A percentile compares a stretch with the other conserved stretches of the same genome.
These are phyloP conservation scores for Rhabdornis inornatus DNA, from an alignment of 2,113 vertebrate genomes.

Conservation along the genomic window DNA sequence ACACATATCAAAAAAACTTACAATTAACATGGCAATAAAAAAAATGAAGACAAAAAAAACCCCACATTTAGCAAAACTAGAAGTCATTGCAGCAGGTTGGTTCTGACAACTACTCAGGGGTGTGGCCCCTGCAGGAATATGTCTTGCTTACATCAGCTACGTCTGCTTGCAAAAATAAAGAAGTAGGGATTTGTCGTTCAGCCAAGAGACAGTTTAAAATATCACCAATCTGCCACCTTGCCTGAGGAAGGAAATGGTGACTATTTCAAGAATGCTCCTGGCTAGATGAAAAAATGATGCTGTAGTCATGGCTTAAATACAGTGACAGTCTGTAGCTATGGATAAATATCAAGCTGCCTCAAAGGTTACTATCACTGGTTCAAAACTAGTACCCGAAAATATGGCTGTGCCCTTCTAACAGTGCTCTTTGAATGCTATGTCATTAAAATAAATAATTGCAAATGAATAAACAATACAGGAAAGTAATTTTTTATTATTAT, in stretches of 20 bases:
- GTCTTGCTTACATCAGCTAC: background rate
- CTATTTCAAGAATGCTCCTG: slow-evolving; percentile 10
- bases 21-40: background rate
- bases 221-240: slow-evolving; percentile 19
- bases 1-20: background rate
- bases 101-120: background rate
- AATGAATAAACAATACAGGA: background rate
- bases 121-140: background rate
- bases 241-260: slow-evolving; percentile 23
- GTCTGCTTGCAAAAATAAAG: background rate
- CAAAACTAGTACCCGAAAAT: background rate
- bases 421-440: background rate
- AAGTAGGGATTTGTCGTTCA: background rate
- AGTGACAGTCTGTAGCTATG: background rate
- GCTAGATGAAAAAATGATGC: background rate
- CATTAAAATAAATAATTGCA: background rate
- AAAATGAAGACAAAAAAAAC: background rate
- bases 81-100: background rate
- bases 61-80: background rate
- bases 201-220: slow-evolving; percentile 29
- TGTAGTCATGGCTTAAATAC: background rate
- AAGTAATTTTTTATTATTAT: background rate
- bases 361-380: background rate
- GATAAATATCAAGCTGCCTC: background rate
- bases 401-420: background rate